Conservation (phyloP, 2,797 vertebrate genomes). For the Enoplosus armatus region DNA sequence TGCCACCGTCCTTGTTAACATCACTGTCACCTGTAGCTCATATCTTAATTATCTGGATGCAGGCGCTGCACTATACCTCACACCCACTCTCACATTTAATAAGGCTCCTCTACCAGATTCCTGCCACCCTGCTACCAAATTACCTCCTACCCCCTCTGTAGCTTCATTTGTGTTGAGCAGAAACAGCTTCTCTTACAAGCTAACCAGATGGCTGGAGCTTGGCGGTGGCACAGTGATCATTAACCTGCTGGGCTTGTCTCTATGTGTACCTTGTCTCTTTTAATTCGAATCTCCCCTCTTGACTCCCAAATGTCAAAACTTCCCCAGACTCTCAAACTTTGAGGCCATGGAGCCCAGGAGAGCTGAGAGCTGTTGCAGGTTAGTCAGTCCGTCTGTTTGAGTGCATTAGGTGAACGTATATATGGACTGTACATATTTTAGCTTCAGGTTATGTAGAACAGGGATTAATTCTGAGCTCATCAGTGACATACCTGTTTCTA, state of each 20-base stretch:
- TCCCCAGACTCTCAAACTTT: slow-evolving; percentile 42
- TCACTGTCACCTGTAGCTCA: slow-evolving; percentile 56
- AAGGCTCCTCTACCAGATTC: slow-evolving; percentile 27
- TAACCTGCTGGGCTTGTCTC: slow-evolving; percentile 58
- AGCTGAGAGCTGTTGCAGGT: slow-evolving; percentile 7
- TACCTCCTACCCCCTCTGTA: slow-evolving; percentile 7
- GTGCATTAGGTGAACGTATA: background rate
- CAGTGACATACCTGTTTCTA: background rate
- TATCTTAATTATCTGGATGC: slow-evolving; percentile 53
- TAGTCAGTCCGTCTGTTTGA: background rate
- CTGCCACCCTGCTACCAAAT: slow-evolving; percentile 31
- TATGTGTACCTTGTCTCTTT: slow-evolving; percentile 49
- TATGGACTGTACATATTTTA: background rate
- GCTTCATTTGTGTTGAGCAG: slow-evolving; percentile 37
- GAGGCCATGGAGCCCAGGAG: background rate
- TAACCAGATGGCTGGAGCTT: slow-evolving; percentile 61
- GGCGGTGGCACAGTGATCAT: slow-evolving; percentile 47
- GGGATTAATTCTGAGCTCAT: background rate
- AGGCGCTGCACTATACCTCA: background rate
- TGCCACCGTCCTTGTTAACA: slow-evolving; percentile 33
- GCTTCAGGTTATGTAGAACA: background rate
- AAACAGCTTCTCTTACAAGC: slow-evolving; percentile 48
- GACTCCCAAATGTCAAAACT: slow-evolving; percentile 52
- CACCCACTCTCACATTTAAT: slow-evolving; percentile 31
- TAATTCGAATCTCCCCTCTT: slow-evolving; percentile 35